Conservation (phyloP, 37 sponge, comb jelly and placozoan species). For the Ephydatia muelleri region DNA sequence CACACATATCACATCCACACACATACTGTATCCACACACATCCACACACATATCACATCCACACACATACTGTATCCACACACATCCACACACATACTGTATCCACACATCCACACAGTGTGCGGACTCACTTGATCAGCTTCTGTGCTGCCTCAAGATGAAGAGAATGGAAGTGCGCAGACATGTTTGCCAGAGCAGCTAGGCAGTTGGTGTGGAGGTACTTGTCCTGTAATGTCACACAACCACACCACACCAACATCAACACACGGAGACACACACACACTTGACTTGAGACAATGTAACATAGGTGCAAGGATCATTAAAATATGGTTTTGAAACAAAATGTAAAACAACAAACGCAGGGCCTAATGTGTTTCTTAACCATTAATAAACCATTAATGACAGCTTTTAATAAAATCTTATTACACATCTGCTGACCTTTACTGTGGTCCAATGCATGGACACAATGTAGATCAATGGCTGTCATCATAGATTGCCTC, state of each 20-base stretch:
- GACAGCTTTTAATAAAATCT: too few relatives aligned
- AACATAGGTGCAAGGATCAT: too few relatives aligned
- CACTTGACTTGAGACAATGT: conserved; percentile 1
- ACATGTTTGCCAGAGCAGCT: conserved; percentile 97
- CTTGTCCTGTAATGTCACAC: conserved; percentile 67
- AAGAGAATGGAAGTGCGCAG: conserved; percentile 83
- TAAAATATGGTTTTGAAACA: too few relatives aligned
- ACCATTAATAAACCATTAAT: too few relatives aligned
- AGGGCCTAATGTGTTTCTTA: too few relatives aligned
- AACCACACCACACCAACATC: conserved; percentile 11
- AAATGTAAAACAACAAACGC: too few relatives aligned
- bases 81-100: conserved; percentile 10
- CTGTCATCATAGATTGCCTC: too few relatives aligned
- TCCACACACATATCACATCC: background rate
- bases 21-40: background rate
- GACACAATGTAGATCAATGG: too few relatives aligned
- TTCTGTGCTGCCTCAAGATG: conserved; percentile 85
- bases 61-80: background rate
- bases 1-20: conserved; percentile 15
- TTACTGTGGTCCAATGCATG: too few relatives aligned
- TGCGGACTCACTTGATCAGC: conserved; percentile 56
- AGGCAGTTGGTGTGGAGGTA: conserved; percentile 98
- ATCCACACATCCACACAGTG: background rate
- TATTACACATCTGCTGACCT: too few relatives aligned
- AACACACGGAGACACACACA: conserved; percentile 16